A percentile compares a stretch with the other conserved stretches of the same genome.
Conservation (phyloP, 1,140 invertebrate genomes). For the Panagrolaimus sp. region DNA sequence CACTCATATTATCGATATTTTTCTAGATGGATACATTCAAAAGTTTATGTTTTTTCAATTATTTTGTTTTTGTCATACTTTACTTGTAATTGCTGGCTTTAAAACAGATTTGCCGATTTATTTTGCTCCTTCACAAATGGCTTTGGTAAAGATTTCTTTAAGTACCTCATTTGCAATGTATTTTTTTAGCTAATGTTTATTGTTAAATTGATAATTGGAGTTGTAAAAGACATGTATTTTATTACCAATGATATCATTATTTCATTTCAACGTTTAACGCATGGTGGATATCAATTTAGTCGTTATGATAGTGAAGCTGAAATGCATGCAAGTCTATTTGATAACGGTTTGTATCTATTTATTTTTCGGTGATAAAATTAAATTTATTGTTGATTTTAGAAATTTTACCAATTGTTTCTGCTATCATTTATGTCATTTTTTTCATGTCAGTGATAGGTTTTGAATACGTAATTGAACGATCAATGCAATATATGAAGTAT, state of each 20-base stretch:
- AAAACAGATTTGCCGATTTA: background rate
- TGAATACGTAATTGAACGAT: no score
- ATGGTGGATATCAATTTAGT: background rate
- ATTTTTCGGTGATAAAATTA: no score
- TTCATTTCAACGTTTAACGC: background rate
- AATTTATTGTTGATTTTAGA: no score
- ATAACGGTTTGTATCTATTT: no score
- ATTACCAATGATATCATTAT: no score
- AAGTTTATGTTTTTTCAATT: slow-evolving; percentile 3
- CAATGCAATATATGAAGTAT: no score
- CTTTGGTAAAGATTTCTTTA: background rate
- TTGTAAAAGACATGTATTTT: no score
- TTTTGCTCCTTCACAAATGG: background rate
- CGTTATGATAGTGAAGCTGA: no score
- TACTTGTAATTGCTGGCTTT: background rate
- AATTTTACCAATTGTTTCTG: no score
- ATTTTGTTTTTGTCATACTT: background rate
- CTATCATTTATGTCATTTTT: no score
- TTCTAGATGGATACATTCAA: background rate
- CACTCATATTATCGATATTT: background rate
- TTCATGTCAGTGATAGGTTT: no score
- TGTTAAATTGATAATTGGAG: background rate
- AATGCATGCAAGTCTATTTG: no score
- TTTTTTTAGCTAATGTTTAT: background rate
- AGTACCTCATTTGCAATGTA: background rate